A percentile compares a stretch with the other conserved stretches of the same genome.
These are phyloP conservation scores for Sarcophaga variegata DNA, from an alignment of 2,888 invertebrate genomes.

Conservation along the genomic window DNA sequence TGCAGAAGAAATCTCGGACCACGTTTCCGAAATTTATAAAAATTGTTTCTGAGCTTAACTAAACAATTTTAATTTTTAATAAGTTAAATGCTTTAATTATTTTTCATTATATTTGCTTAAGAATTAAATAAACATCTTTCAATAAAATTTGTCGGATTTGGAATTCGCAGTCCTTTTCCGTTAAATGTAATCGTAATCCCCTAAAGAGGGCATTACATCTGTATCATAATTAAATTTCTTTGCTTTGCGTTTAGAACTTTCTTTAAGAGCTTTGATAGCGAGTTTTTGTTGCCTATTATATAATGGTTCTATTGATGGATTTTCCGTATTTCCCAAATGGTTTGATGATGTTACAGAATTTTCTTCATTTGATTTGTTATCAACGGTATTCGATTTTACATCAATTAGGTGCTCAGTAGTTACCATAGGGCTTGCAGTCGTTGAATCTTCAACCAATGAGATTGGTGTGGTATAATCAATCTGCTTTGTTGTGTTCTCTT, in stretches of 20 bases:
- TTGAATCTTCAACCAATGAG: neutral
- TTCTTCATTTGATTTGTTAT: neutral
- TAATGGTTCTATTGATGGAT: neutral
- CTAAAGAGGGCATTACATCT: conserved; percentile 75
- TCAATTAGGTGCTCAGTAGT: too few species aligned
- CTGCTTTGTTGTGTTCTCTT: neutral
- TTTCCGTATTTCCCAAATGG: neutral
- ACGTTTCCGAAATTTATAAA: too few species aligned
- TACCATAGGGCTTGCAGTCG: neutral
- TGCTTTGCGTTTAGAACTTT: conserved; percentile 20
- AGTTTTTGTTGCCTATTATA: neutral
- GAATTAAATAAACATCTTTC: too few species aligned
- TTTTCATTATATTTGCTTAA: too few species aligned
- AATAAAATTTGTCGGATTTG: too few species aligned
- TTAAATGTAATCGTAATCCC: conserved; percentile 53
- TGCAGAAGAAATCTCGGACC: too few species aligned
- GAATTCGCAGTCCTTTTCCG: neutral
- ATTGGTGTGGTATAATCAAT: too few species aligned
- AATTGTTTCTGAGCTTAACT: too few species aligned
- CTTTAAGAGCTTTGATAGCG: neutral
- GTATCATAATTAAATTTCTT: conserved; percentile 73
- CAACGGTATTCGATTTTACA: neutral
- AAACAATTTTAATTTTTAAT: too few species aligned
- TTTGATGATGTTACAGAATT: neutral
- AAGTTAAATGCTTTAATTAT: too few species aligned